Evolutionary conservation across 2,888 invertebrate species (phyloP).

Genomic region (Leucophenga maculata): DNA sequence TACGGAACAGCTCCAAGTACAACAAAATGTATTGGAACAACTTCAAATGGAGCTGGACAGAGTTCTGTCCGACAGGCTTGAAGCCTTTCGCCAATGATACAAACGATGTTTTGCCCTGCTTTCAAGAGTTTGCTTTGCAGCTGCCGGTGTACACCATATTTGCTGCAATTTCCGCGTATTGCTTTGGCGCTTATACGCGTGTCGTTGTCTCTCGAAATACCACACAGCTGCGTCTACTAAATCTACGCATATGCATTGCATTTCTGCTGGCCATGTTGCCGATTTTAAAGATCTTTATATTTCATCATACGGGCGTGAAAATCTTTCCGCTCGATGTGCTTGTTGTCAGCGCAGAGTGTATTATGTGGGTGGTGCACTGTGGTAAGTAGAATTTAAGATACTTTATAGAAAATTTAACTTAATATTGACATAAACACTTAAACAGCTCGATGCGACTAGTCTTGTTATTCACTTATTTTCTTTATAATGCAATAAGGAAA

Average conservation of each 20-base stretch:
- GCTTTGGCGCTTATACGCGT: slow-evolving; percentile 80
- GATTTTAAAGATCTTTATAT: slow-evolving; percentile 79
- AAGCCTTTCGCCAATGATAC: slow-evolving; percentile 79
- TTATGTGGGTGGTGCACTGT: slow-evolving; percentile 88
- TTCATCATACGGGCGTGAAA: slow-evolving; percentile 74
- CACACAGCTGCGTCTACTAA: slow-evolving; percentile 77
- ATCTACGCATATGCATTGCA: slow-evolving; percentile 78
- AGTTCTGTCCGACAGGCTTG: slow-evolving; percentile 82
- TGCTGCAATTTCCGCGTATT: slow-evolving; percentile 85
- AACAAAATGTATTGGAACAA: slow-evolving; percentile 44
- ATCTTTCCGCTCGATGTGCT: slow-evolving; percentile 81
- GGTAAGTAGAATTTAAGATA: slow-evolving; percentile 74
- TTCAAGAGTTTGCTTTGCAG: slow-evolving; percentile 86
- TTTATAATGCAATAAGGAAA: too few relatives aligned
- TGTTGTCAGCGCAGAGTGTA: slow-evolving; percentile 79
- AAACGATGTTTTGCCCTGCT: slow-evolving; percentile 87
- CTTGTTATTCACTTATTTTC: too few relatives aligned
- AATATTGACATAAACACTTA: too few relatives aligned
- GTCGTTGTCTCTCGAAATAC: slow-evolving; percentile 75
- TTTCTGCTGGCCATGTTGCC: slow-evolving; percentile 79
- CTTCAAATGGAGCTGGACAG: slow-evolving; percentile 80
- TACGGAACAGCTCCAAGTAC: not conserved
- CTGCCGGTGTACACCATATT: slow-evolving; percentile 83
- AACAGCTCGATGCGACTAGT: too few relatives aligned
- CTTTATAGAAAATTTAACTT: not conserved